Evolutionary conservation across 2,888 invertebrate species (phyloP).

Genomic region (Tiphia femorata): DNA sequence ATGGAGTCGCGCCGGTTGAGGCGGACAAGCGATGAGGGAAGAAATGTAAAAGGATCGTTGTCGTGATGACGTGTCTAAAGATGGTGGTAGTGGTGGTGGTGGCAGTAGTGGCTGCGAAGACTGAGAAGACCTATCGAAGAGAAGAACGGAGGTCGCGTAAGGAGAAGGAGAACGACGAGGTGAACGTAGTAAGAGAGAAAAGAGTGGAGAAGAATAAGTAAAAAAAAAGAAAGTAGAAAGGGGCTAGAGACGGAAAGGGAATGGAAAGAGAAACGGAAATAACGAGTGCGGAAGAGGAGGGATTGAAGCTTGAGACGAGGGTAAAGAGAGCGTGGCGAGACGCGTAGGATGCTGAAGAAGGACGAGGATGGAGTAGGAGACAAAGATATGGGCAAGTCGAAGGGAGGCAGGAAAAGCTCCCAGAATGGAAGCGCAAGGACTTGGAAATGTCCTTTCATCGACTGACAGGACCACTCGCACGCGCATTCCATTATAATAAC

Average conservation of each 20-base stretch:
- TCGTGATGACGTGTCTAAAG: conserved; percentile 14
- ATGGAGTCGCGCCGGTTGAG: conserved; percentile 27
- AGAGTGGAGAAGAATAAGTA: conserved; percentile 19
- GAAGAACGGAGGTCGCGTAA: conserved; percentile 13
- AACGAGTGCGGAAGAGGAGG: no score
- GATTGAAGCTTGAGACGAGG: no score
- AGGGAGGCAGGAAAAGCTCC: neutral
- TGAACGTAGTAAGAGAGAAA: neutral
- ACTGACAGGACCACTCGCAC: conserved; percentile 17
- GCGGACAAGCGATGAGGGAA: conserved; percentile 25
- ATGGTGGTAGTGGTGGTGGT: neutral
- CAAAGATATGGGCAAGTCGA: neutral
- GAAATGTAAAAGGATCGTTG: conserved; percentile 36
- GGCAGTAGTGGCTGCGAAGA: neutral
- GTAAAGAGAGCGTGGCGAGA: neutral
- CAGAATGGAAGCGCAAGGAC: neutral
- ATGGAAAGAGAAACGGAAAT: conserved; percentile 7
- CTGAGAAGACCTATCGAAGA: conserved; percentile 11
- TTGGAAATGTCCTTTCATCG: conserved; percentile 28
- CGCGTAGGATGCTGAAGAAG: no score
- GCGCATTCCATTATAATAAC: conserved; percentile 26
- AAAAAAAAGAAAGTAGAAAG: conserved; percentile 11
- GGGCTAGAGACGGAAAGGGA: conserved; percentile 16
- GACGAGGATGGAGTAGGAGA: neutral
- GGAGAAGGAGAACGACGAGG: neutral